phyloP scores from a whole-genome alignment of 1,140 invertebrate genomes.

The Drosophila parvula region DNA sequence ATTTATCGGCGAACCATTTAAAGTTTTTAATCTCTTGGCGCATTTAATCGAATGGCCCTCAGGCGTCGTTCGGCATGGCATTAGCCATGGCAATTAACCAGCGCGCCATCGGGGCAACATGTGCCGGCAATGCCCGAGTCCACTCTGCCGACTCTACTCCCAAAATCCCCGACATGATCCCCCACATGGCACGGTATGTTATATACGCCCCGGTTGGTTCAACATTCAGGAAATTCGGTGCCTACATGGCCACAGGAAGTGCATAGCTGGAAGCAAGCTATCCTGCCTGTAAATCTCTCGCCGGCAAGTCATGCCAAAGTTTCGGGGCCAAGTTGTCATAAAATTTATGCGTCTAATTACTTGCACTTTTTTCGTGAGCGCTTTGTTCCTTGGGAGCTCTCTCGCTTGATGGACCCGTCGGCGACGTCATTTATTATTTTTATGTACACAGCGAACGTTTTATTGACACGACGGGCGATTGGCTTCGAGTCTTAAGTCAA shows the following conservation, averaged over 20 bases:
- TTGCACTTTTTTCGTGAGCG: constrained; percentile 54
- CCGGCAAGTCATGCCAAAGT: constrained; percentile 1
- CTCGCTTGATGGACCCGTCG: constrained; percentile 46
- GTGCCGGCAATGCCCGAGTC: constrained; percentile 50
- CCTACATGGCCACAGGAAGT: constrained; percentile 35
- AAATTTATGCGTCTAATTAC: constrained; percentile 76
- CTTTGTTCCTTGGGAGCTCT: not conserved
- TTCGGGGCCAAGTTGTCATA: constrained; percentile 51
- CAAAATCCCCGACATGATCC: constrained; percentile 19
- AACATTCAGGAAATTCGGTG: constrained; percentile 51
- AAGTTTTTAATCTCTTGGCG: constrained; percentile 67
- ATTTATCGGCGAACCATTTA: constrained; percentile 60
- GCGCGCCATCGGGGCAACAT: constrained; percentile 41
- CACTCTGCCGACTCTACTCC: not conserved
- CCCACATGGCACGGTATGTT: constrained; percentile 52
- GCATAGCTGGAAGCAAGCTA: constrained; percentile 22
- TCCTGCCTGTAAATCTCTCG: constrained; percentile 3
- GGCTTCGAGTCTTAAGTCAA: constrained; percentile 53
- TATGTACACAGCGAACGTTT: constrained; percentile 71
- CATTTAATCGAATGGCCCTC: constrained; percentile 47
- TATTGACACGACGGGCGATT: constrained; percentile 69
- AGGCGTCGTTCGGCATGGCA: constrained; percentile 6
- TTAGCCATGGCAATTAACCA: constrained; percentile 59
- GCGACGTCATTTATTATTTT: constrained; percentile 76
- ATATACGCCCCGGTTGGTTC: constrained; percentile 34